Percentiles rank a stretch among this genome's conserved stretches.
phyloP scores from a whole-genome alignment of 2,113 vertebrate genomes.

The Caracal caracal region DNA sequence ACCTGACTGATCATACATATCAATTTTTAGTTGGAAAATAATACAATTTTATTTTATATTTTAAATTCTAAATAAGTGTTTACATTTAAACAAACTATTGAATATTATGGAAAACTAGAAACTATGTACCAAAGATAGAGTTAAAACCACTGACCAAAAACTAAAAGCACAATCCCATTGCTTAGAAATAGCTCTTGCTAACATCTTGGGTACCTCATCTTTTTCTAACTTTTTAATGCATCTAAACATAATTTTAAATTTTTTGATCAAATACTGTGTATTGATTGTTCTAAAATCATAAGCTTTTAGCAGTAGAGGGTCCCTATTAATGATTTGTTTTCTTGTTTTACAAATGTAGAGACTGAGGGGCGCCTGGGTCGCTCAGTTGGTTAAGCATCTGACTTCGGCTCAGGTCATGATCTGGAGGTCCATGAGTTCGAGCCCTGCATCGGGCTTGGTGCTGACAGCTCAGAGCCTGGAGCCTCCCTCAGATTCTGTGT shows the following conservation, averaged over 20 bases:
- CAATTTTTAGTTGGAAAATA: background rate
- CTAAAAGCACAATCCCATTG: background rate
- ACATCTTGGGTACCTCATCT: background rate
- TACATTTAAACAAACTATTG: background rate
- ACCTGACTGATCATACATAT: background rate
- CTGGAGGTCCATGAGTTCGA: too few relatives aligned
- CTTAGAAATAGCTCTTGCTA: background rate
- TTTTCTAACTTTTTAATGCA: background rate
- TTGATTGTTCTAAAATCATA: background rate
- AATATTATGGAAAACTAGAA: background rate
- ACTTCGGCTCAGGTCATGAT: too few relatives aligned
- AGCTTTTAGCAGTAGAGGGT: background rate
- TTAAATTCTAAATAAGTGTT: background rate
- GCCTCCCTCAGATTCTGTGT: too few relatives aligned
- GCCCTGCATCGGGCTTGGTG: too few relatives aligned
- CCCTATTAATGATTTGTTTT: background rate
- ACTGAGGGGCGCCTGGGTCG: background rate
- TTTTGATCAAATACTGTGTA: background rate
- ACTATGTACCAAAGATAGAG: background rate
- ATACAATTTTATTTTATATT: background rate
- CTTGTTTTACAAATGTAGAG: background rate
- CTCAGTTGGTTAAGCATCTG: too few relatives aligned
- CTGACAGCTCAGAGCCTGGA: too few relatives aligned
- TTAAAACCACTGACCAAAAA: background rate
- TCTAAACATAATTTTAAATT: background rate